Evolutionary conservation across 1,140 invertebrate genomes (phyloP).

Genomic region (Lepidurus packardi): DNA sequence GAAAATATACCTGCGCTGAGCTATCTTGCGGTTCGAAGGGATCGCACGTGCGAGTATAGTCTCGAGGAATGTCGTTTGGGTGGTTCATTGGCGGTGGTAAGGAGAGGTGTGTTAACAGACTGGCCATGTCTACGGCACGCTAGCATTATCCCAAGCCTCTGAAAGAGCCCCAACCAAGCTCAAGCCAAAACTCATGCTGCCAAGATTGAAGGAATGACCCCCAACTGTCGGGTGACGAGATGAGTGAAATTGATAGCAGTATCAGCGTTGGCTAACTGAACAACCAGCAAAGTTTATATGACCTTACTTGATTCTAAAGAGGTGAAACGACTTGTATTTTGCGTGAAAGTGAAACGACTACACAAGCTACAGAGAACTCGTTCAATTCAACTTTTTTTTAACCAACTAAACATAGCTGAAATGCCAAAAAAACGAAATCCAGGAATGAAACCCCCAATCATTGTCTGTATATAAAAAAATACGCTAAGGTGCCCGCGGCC

Average conservation of each 20-base stretch:
- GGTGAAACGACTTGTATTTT: no score
- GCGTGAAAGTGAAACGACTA: no score
- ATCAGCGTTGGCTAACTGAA: not conserved
- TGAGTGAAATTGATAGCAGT: not conserved
- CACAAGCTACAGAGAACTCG: no score
- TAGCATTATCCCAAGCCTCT: not conserved
- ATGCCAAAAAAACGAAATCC: not conserved
- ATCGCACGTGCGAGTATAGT: slow-evolving; percentile 21
- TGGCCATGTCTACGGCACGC: not conserved
- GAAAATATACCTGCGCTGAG: not conserved
- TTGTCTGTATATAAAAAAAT: not conserved
- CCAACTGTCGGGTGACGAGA: not conserved
- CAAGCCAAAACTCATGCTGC: not conserved
- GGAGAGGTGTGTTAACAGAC: slow-evolving; percentile 14
- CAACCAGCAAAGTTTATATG: not conserved
- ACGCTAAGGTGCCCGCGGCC: not conserved
- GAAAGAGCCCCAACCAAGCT: slow-evolving; percentile 13
- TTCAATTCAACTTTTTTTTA: no score
- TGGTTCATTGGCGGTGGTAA: slow-evolving; percentile 6
- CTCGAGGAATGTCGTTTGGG: slow-evolving; percentile 14
- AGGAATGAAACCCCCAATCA: not conserved
- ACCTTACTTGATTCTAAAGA: not conserved
- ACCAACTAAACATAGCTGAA: no score
- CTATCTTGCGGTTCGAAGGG: not conserved
- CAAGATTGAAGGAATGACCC: slow-evolving; percentile 13